These are phyloP conservation scores for Cyphomyrmex costatus DNA, from an alignment of 1,140 invertebrate genomes.

Conservation along the genomic window DNA sequence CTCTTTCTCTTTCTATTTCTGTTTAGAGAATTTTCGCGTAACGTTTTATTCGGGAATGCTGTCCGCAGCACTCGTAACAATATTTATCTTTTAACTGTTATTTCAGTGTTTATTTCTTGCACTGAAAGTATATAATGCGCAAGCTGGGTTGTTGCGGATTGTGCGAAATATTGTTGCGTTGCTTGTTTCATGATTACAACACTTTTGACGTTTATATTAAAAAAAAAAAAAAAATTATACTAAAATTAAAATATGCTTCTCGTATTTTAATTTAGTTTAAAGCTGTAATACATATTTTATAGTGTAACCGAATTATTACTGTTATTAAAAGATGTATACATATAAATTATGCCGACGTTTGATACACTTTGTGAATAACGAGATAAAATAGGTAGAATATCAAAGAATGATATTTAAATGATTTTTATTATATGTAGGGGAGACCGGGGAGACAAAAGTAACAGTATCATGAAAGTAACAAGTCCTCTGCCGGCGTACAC, in stretches of 20 bases:
- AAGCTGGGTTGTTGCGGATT: constrained; percentile 16
- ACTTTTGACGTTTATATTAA: constrained; percentile 14
- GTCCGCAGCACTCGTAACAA: neutral
- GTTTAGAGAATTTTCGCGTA: neutral
- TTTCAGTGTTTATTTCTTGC: constrained; percentile 18
- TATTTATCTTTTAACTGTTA: constrained; percentile 36
- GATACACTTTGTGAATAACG: neutral
- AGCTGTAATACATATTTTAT: neutral
- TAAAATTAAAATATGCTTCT: neutral
- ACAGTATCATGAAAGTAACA: constrained; percentile 5
- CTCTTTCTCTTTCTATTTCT: neutral
- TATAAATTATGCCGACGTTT: neutral
- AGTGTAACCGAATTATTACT: neutral
- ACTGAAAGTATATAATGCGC: constrained; percentile 21
- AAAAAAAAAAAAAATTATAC: no score
- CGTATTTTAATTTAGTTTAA: neutral
- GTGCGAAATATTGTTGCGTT: constrained; percentile 24
- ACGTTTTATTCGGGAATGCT: constrained; percentile 14
- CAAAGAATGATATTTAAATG: neutral
- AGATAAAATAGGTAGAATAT: constrained; percentile 2
- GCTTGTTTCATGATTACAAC: neutral
- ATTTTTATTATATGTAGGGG: neutral
- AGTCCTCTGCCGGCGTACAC: neutral
- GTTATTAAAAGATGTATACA: neutral
- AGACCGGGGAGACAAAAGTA: neutral